These are phyloP conservation scores for Piscicola geometra DNA, from an alignment of 2,888 invertebrate genomes.

Conservation along the genomic window DNA sequence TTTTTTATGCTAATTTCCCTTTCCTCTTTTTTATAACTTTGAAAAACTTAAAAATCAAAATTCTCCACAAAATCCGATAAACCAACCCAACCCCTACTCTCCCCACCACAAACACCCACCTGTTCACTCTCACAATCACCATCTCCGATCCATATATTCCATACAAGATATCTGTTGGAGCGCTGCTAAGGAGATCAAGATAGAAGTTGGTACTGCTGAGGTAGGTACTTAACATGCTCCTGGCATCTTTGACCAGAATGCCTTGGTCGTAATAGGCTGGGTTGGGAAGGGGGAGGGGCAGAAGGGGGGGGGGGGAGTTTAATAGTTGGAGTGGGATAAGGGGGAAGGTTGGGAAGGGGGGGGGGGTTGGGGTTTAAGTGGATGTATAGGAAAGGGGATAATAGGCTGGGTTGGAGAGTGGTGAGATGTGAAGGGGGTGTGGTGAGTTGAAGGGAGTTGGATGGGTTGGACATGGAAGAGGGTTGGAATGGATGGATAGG, in stretches of 20 bases:
- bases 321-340: too few relatives aligned
- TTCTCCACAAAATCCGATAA: not conserved
- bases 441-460: too few relatives aligned
- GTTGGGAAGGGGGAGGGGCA: not conserved
- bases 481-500: too few relatives aligned
- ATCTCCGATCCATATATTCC: constrained; percentile 30
- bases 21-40: not conserved
- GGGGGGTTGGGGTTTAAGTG: too few relatives aligned
- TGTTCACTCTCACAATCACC: constrained; percentile 72
- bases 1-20: not conserved
- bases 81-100: not conserved
- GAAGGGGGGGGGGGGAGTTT: too few relatives aligned
- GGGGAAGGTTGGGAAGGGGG: too few relatives aligned
- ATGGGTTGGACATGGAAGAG: too few relatives aligned
- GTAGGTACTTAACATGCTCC: constrained; percentile 52
- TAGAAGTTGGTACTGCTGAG: constrained; percentile 50
- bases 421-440: too few relatives aligned
- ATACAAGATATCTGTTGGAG: constrained; percentile 57
- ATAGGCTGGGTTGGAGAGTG: too few relatives aligned
- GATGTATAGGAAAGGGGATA: too few relatives aligned
- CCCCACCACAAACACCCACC: not conserved
- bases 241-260: constrained; percentile 53
- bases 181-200: constrained; percentile 54
- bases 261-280: constrained; percentile 57
- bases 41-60: not conserved